Evolutionary conservation across 2,888 invertebrate genomes (phyloP).

Genomic region (Cheilosia impressa): DNA sequence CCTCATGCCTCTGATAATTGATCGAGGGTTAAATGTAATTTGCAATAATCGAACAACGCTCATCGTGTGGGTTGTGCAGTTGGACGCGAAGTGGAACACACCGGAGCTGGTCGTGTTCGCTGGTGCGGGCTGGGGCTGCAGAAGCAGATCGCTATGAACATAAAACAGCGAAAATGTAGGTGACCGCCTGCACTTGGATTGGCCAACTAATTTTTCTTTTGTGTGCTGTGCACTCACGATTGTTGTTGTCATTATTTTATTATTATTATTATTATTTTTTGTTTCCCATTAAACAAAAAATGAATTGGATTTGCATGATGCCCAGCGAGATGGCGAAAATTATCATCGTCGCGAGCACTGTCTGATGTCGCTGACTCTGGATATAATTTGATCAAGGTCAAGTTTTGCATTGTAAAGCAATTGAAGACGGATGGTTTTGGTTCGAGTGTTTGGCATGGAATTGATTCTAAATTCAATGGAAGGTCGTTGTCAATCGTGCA

Average conservation of each 20-base stretch:
- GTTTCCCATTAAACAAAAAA: slow-evolving; percentile 28
- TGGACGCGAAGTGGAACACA: slow-evolving; percentile 14
- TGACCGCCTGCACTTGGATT: slow-evolving; percentile 65
- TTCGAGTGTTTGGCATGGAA: slow-evolving; percentile 41
- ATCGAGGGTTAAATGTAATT: slow-evolving; percentile 73
- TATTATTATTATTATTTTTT: slow-evolving; percentile 13
- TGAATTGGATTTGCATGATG: slow-evolving; percentile 4
- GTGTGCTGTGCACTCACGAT: slow-evolving; percentile 21
- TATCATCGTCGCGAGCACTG: slow-evolving; percentile 14
- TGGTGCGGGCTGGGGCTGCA: slow-evolving; percentile 1
- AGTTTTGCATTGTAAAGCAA: slow-evolving; percentile 51
- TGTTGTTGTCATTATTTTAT: slow-evolving; percentile 7
- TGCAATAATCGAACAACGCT: slow-evolving; percentile 49
- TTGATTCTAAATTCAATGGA: slow-evolving; percentile 50
- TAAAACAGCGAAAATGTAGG: slow-evolving; percentile 63
- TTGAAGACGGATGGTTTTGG: slow-evolving; percentile 48
- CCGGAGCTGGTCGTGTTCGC: slow-evolving; percentile 35
- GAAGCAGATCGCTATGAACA: neutral
- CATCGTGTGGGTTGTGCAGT: slow-evolving; percentile 17
- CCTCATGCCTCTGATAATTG: slow-evolving; percentile 38
- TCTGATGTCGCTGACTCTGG: slow-evolving; percentile 32
- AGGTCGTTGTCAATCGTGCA: slow-evolving; percentile 31
- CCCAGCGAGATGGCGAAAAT: slow-evolving; percentile 39
- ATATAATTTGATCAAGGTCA: slow-evolving; percentile 71
- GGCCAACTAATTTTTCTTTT: slow-evolving; percentile 31